These are phyloP conservation scores for Spatula versicolor DNA, from an alignment of 2,797 vertebrate species.

Conservation along the genomic window DNA sequence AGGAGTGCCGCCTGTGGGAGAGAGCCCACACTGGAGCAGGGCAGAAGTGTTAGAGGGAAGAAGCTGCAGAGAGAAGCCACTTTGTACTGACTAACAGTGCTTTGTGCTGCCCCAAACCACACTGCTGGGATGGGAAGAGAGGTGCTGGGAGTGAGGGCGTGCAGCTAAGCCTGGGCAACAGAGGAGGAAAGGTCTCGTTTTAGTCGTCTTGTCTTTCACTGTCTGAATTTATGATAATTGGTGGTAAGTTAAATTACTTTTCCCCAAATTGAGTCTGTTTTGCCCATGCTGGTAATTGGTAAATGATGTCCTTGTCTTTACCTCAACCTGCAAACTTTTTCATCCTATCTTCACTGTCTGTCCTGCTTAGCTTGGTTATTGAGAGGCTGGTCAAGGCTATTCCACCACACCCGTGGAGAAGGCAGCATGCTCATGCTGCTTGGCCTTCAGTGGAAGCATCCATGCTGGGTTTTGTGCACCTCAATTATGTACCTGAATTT, in stretches of 20 bases:
- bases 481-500: background rate
- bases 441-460: background rate
- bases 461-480: background rate
- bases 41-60: background rate
- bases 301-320: background rate
- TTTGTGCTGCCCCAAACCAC: too few relatives aligned
- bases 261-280: background rate
- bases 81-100: background rate
- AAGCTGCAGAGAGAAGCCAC: accelerated
- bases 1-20: background rate
- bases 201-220: background rate
- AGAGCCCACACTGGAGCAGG: background rate
- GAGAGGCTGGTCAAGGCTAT: background rate
- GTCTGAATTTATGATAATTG: background rate
- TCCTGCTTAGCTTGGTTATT: background rate
- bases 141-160: background rate
- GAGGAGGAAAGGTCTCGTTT: background rate
- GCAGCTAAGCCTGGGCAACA: background rate
- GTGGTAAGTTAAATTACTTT: background rate
- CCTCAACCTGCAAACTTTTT: background rate
- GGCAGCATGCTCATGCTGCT: background rate
- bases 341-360: background rate
- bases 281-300: background rate
- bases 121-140: accelerated
- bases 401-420: background rate